Evolutionary conservation across 2,113 vertebrate genomes (phyloP), one percentile per base, ranked within the genome.

Genomic region (Lophochroa leadbeateri): DNA sequence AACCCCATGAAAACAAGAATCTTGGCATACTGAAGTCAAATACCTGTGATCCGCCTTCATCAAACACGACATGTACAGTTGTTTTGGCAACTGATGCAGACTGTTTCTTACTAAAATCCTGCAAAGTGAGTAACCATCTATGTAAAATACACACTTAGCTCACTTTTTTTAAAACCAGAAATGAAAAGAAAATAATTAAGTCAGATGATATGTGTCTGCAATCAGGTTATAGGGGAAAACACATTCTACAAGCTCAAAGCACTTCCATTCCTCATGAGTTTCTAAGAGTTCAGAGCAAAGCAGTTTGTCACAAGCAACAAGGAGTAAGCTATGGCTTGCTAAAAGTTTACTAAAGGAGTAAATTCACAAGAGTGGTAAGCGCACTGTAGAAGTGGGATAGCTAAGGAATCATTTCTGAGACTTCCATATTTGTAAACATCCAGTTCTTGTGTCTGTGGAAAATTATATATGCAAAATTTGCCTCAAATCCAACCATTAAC

Each of bases 1-100:
- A 58, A 83, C 17, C 2, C 4, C 31, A 69, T 60, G 37, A 67
- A 67, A 61, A 31, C 33, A 70, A 24, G 6, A 23, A 49, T 35
- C 53, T 55, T 19, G 18, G 25, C 25, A 21, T 55, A 64, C 8
- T 81, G 19, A 92, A 89, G 72, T 13, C 85, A 44, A 86, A 75
- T 98, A 99, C 99, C 99, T 99, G 99, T 74, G 98, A 99, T 93
- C 97, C 97, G 53, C 94, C 98, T 89, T 98, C 98, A 95, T 98
- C 98, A 96, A 98, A 98, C 86, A 98, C 44, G 28, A 99, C 87
- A 76, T 98, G 98, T 16, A 99, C 97, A 21, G 96, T 88, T 82
- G 98, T 99, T 98, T 99, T 98, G 65, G 98, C 98, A 85, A 99
- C 94, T 49, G 99, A 99, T 92, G 97, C 88, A 57, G 96, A 88